Conservation (phyloP, 2,113 vertebrate genomes). For the Corynorhinus townsendii region DNA sequence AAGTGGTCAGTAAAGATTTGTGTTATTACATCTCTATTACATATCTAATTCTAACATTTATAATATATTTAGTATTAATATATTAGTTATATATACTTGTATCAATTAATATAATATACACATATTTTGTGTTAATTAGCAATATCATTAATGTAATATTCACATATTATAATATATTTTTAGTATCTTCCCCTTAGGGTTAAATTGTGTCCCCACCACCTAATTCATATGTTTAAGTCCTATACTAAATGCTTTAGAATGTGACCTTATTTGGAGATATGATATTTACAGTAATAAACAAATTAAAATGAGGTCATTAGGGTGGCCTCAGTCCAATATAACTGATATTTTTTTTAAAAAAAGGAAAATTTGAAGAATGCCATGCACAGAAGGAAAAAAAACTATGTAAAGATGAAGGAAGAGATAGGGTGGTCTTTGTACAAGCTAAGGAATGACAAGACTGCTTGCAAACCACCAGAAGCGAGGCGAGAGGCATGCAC, state of each 20-base stretch:
- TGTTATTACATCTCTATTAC: neutral
- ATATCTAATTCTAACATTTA: neutral
- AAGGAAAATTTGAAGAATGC: neutral
- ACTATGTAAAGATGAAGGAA: neutral
- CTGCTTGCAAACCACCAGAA: neutral
- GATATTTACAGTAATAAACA: neutral
- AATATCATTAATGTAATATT: neutral
- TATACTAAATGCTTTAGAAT: neutral
- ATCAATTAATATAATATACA: neutral
- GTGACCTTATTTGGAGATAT: neutral
- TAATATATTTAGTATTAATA: neutral
- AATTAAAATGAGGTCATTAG: neutral
- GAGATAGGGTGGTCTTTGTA: neutral
- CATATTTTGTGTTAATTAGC: neutral
- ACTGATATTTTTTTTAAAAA: neutral
- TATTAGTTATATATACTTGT: neutral
- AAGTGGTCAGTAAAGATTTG: neutral
- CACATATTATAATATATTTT: neutral
- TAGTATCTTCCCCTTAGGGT: neutral
- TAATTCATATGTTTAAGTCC: neutral
- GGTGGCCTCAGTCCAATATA: neutral
- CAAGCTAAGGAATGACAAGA: neutral
- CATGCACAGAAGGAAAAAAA: neutral
- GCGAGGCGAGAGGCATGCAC: neutral
- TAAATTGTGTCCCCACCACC: neutral